These are phyloP conservation scores for Arbacia lixula DNA, from an alignment of 53 echinoderm and acorn worm genomes.

Conservation along the genomic window DNA sequence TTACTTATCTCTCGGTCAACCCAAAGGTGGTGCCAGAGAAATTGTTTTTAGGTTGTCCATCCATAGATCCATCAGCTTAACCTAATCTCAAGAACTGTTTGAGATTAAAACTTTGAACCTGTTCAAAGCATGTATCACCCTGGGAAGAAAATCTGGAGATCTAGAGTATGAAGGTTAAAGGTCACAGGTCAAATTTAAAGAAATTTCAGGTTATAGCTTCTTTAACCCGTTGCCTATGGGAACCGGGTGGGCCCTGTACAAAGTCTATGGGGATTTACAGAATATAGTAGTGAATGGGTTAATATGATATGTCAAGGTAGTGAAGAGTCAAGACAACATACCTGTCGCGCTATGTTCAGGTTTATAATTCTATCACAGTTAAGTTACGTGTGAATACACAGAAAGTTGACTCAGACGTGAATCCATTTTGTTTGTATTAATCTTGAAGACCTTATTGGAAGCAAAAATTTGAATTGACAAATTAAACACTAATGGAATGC, in stretches of 20 bases:
- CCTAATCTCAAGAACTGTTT: conserved; percentile 2
- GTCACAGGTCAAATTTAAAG: conserved; percentile 11
- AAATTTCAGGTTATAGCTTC: conserved; percentile 11
- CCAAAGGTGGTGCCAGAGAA: not conserved
- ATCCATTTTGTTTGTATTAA: too few relatives aligned
- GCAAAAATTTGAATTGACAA: too few relatives aligned
- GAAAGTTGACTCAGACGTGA: too few relatives aligned
- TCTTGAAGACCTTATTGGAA: too few relatives aligned
- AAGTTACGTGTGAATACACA: too few relatives aligned
- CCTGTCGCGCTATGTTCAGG: too few relatives aligned
- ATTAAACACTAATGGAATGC: too few relatives aligned
- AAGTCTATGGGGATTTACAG: too few relatives aligned
- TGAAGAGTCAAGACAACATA: conserved; percentile 11
- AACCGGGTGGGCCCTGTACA: too few relatives aligned
- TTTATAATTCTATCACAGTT: too few relatives aligned
- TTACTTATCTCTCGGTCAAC: not conserved
- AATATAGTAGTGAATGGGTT: too few relatives aligned
- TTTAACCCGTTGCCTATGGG: too few relatives aligned
- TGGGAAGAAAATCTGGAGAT: conserved; percentile 4
- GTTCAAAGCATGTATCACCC: not conserved
- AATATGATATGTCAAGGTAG: conserved; percentile 3
- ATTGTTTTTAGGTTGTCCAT: conserved; percentile 6
- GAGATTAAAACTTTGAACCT: conserved; percentile 5
- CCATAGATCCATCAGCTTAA: not conserved
- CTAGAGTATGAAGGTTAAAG: conserved; percentile 5